Evolutionary conservation across 2,888 invertebrate genomes (phyloP), one percentile per base, ranked within the genome.

Genomic region (Oscheius sp.): DNA sequence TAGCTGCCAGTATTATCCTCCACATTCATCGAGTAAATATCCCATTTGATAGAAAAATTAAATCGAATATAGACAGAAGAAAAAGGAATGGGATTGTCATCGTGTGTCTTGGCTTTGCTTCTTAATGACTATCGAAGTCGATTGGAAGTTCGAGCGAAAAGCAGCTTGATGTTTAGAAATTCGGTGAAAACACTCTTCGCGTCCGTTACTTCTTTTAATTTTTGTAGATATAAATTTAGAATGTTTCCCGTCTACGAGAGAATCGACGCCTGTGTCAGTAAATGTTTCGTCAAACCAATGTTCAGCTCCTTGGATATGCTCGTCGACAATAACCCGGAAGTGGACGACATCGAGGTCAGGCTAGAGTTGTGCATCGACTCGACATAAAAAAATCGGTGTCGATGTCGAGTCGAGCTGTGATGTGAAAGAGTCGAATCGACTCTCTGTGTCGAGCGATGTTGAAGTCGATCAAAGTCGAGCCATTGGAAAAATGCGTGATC

Each of bases 71-170:
- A 80, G 80, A 71, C 76, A 1, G 79, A 81, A 35, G 70, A 74
- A 23, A 76, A 78, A 46, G 78, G 79, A 59, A 76, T 78, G 52
- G 77, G 76, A 0, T 53, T 82, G 18, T 76, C 78, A 9, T 82
- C 82, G 12, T 77, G 77, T 70, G 78, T 78, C 18, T 63, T 82
- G 7, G 80, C 80, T 43, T 73, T 82, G 1, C 53, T 82, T 7
- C 75, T 82, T 25, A 82, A 80, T 69, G 82, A 82, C 73, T 82
- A 79, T 72, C 75, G 80, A n/a, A 82, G 77, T 59, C 75, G 82
- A n/a, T 72, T 82, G 9, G 74, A 77, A 12, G 78, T 82, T 23
- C 73, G 82, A 53, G 76, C 76, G 43, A 73, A 76, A 49, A 78
- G 78, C 12, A 59, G 76, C 9, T 71, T 80, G 27, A 82, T 82